Conservation (phyloP, 2,888 invertebrate genomes). For the Synanthedon formicaeformis region DNA sequence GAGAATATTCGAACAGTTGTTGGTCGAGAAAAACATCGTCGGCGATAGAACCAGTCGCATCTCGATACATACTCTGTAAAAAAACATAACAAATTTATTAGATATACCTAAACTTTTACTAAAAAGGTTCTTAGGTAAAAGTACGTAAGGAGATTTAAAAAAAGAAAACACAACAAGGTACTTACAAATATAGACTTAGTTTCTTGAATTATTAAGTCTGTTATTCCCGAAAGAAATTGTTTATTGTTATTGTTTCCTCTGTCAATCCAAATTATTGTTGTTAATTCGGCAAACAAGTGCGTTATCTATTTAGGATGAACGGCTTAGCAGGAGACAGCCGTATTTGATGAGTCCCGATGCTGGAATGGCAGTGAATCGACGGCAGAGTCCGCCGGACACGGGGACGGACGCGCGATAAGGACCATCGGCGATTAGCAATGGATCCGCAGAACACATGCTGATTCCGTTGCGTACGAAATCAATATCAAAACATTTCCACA, state of each 20-base stretch:
- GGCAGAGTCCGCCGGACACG: conserved; percentile 39
- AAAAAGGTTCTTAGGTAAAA: background rate
- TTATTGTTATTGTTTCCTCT: no score
- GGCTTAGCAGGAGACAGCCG: conserved; percentile 26
- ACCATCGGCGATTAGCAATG: conserved; percentile 55
- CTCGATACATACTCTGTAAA: conserved; percentile 38
- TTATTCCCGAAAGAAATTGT: no score
- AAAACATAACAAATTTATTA: background rate
- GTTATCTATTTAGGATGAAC: background rate
- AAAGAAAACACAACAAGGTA: conserved; percentile 7
- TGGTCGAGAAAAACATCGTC: conserved; percentile 50
- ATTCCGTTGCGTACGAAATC: background rate
- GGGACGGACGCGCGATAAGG: conserved; percentile 56
- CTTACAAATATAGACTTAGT: background rate
- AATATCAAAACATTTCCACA: background rate
- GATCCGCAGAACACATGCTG: conserved; percentile 29
- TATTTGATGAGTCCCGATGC: conserved; percentile 37
- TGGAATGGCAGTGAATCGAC: conserved; percentile 33
- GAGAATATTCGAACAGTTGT: conserved; percentile 54
- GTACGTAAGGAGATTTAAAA: background rate
- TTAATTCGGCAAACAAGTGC: background rate
- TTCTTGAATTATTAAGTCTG: no score
- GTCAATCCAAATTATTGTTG: background rate
- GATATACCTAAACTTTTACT: background rate
- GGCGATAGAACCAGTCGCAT: conserved; percentile 32